These are phyloP conservation scores for Byasa hedistus DNA, from an alignment of 2,888 invertebrate genomes.

Conservation along the genomic window DNA sequence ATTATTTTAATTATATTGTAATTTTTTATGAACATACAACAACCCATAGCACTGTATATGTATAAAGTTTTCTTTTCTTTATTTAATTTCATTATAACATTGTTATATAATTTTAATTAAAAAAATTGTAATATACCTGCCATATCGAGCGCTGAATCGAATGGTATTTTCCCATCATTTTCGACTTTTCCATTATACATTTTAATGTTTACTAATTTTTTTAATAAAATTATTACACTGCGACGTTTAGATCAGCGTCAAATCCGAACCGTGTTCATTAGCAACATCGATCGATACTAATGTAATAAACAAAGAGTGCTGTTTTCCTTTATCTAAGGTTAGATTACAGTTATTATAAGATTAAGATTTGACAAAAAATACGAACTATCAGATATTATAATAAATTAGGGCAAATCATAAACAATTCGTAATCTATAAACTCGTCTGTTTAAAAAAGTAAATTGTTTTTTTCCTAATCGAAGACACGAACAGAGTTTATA, in stretches of 20 bases:
- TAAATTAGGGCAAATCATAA: too few species aligned
- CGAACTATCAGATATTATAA: too few species aligned
- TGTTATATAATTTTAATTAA: neutral
- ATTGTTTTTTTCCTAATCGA: too few species aligned
- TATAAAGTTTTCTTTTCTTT: too few species aligned
- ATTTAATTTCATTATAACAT: too few species aligned
- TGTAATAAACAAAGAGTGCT: neutral
- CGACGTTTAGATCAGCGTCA: neutral
- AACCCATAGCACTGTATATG: too few species aligned
- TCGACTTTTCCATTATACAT: constrained; percentile 8
- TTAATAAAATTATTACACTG: neutral
- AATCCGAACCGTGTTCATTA: neutral
- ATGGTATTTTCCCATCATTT: constrained; percentile 37
- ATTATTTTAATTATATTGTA: too few species aligned
- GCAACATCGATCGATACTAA: neutral
- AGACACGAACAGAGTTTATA: too few species aligned
- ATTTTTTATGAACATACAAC: too few species aligned
- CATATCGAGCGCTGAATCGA: constrained; percentile 50
- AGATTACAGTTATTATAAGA: neutral
- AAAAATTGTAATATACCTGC: constrained; percentile 40
- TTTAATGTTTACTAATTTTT: neutral
- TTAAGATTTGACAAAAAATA: neutral
- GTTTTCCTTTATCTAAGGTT: neutral
- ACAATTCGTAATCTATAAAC: too few species aligned
- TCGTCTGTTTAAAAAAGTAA: too few species aligned